Percentiles rank a stretch among this genome's conserved stretches.
These are phyloP conservation scores for Anagrus nilaparvatae DNA, from an alignment of 1,140 invertebrate genomes.

Conservation along the genomic window DNA sequence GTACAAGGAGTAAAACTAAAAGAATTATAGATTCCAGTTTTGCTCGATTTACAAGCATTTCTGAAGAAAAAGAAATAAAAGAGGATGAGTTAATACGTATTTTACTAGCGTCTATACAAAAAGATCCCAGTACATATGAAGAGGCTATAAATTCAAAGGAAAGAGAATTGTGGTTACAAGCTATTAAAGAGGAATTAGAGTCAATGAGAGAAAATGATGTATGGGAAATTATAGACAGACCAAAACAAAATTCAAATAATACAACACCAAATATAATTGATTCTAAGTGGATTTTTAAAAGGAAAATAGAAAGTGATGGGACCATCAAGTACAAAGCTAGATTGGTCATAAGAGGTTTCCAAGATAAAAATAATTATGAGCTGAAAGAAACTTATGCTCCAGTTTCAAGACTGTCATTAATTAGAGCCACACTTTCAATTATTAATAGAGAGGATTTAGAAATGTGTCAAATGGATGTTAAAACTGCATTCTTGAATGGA, in stretches of 20 bases:
- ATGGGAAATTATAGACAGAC: constrained; percentile 1
- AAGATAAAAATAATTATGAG: constrained; percentile 2
- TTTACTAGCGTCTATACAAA: too few relatives aligned
- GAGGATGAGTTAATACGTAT: too few relatives aligned
- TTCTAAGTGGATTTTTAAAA: constrained; percentile 9
- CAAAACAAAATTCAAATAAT: background rate
- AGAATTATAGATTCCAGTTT: too few relatives aligned
- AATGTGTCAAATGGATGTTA: background rate
- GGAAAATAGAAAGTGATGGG: background rate
- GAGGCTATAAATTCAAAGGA: constrained; percentile 1
- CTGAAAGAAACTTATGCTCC: background rate
- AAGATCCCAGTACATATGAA: background rate
- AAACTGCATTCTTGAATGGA: background rate
- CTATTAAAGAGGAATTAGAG: constrained; percentile 3
- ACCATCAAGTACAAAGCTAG: background rate
- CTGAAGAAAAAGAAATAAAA: too few relatives aligned
- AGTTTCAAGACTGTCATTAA: background rate
- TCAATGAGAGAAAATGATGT: constrained; percentile 3
- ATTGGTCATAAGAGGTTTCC: constrained; percentile 2
- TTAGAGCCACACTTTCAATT: background rate
- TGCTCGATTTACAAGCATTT: too few relatives aligned
- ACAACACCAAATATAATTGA: constrained; percentile 1
- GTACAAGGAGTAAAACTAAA: too few relatives aligned
- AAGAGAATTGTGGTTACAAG: background rate
- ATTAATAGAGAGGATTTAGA: background rate